Evolutionary conservation across 2,797 vertebrate genomes (phyloP).

Genomic region (Macroramphosus scolopax): DNA sequence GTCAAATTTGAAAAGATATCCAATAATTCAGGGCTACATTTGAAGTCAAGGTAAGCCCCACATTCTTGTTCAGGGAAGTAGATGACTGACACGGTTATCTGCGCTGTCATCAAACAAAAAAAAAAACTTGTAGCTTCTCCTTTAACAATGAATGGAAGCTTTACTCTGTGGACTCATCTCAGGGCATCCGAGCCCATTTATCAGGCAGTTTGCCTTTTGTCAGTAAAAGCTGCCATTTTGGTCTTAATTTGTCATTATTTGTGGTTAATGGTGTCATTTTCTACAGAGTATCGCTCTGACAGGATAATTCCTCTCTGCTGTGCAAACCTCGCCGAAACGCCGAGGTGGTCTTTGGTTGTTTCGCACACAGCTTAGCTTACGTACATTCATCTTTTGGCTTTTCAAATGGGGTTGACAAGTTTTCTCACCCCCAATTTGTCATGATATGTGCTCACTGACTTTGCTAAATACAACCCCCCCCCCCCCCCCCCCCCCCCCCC

Average conservation of each 20-base stretch:
- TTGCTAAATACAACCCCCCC: slow-evolving; percentile 21
- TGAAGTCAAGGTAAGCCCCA: background rate
- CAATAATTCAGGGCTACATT: background rate
- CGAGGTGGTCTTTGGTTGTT: slow-evolving; percentile 54
- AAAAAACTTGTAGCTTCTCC: slow-evolving; percentile 29
- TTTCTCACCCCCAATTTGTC: slow-evolving; percentile 67
- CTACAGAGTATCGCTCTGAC: slow-evolving; percentile 23
- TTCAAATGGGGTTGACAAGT: slow-evolving; percentile 60
- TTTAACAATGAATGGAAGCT: slow-evolving; percentile 28
- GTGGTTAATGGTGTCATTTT: slow-evolving; percentile 48
- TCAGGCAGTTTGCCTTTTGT: slow-evolving; percentile 46
- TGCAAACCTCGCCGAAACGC: slow-evolving; percentile 43
- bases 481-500: slow-evolving; percentile 29
- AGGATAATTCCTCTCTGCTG: slow-evolving; percentile 48
- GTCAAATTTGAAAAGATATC: too few relatives aligned
- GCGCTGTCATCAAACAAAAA: slow-evolving; percentile 30
- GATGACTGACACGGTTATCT: slow-evolving; percentile 28
- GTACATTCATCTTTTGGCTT: slow-evolving; percentile 65
- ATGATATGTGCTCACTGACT: slow-evolving; percentile 52
- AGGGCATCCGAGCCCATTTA: slow-evolving; percentile 14
- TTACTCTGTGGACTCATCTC: slow-evolving; percentile 25
- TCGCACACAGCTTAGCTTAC: slow-evolving; percentile 42
- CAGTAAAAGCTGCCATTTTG: slow-evolving; percentile 25
- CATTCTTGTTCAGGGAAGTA: slow-evolving; percentile 2
- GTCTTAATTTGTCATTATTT: slow-evolving; percentile 51